Base-by-base conservation (phyloP, 2,888 invertebrate genomes). In the Brachypterus glaber region DNA sequence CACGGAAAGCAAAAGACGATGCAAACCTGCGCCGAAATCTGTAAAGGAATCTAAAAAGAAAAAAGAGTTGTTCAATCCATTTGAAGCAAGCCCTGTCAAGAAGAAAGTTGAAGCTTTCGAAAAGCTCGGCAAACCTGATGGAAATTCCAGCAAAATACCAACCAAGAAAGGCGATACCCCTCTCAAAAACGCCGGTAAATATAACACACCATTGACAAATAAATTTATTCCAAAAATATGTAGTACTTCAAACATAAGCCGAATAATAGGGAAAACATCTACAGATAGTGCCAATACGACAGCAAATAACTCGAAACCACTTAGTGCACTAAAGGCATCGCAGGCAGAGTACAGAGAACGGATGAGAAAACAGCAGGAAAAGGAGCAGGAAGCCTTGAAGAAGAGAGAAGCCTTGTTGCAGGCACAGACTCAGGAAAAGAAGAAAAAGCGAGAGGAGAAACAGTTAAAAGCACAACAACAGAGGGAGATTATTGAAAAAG, bases 91-190 rank as follows among this genome's bases (percentile, higher is more conserved):
- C 46, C 70, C 76, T 1, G 71, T 76, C 3, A 76, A 74, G 52
- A 72, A 73, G 50, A 70, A 73, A 25, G 75, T 77, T 0, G 71
- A 74, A 47, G 77, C 76, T 1, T 77, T 76, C 45, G 77, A 77
- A 47, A 66, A 67, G 40, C 48, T 63, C 2, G 42, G 50, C 16
- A 30, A 38, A 2, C 45, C 51, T 26, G 57, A 64, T 44, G 33
- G 61, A 2, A 67, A 67, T 2, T 57, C 68, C 39, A 66, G 64
- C 0, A 68, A 67, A 47, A 63, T 63, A n/a, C 57, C 62, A 8
- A 62, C 54, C 36, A 31, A 42, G 21, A 14, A 40, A 39, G 38
- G 33, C 43, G 30, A 45, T 44, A 40, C 8, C 4, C 32, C 39
- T 17, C 18, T 18, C 11, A 27, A 43, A 32, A 13, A n/a, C 4